Evolutionary conservation across 1,140 invertebrate species (phyloP).

Genomic region (Heliconius hewitsoni): DNA sequence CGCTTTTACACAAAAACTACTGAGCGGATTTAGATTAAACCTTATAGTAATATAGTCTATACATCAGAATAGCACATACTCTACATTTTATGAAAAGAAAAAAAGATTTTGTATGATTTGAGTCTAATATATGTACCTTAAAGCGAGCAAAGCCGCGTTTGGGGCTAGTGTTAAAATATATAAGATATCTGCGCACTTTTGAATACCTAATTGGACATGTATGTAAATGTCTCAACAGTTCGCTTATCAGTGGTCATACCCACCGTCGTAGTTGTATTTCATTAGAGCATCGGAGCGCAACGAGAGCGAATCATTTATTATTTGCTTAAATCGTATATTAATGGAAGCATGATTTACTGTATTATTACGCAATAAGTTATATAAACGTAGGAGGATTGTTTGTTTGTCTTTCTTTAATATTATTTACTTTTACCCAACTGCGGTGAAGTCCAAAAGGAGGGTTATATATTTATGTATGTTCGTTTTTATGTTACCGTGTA

Average conservation of each 20-base stretch:
- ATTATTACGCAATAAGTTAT: slow-evolving; percentile 44
- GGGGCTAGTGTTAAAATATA: neutral
- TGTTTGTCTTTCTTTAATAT: neutral
- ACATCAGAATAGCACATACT: no score
- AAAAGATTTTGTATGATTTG: no score
- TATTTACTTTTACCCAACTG: neutral
- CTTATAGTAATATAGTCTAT: no score
- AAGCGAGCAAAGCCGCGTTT: no score
- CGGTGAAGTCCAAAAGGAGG: no score
- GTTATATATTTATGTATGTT: no score
- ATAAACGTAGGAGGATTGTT: slow-evolving; percentile 20
- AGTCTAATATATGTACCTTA: neutral
- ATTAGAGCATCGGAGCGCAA: slow-evolving; percentile 50
- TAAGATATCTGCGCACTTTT: slow-evolving; percentile 31
- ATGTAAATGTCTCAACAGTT: slow-evolving; percentile 58
- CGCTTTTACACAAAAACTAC: no score
- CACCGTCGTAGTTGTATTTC: slow-evolving; percentile 55
- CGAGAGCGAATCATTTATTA: slow-evolving; percentile 13
- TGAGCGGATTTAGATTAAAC: no score
- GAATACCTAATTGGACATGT: slow-evolving; percentile 52
- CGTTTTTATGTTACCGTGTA: no score
- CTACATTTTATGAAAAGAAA: no score
- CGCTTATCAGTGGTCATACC: slow-evolving; percentile 52
- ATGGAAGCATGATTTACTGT: slow-evolving; percentile 43
- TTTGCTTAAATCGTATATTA: slow-evolving; percentile 25